Conservation (phyloP, 2,797 vertebrate species). For the Gambelia wislizenii region DNA sequence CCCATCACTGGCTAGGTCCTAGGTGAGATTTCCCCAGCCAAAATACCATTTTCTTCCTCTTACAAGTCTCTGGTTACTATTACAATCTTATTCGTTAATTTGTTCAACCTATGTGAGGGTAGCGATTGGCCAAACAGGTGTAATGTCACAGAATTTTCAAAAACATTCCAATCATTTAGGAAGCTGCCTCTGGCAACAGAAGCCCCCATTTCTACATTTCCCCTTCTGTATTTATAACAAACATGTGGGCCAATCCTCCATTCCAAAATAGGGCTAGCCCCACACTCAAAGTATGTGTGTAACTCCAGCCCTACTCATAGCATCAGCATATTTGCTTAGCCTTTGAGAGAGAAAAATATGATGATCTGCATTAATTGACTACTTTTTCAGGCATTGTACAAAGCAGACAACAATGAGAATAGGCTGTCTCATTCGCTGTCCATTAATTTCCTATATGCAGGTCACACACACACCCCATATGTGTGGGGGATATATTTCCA, state of each 20-base stretch:
- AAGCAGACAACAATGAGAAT: no score
- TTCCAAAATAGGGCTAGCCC: neutral
- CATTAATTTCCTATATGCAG: neutral
- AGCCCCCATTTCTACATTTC: neutral
- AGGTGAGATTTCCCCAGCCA: no score
- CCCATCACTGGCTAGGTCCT: no score
- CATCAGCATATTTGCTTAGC: neutral
- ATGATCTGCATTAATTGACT: neutral
- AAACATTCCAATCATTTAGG: neutral
- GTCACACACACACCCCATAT: no score
- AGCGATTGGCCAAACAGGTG: neutral
- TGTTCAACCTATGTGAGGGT: no score
- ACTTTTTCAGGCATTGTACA: neutral
- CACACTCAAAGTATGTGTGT: neutral
- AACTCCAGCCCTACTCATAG: no score
- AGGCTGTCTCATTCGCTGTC: neutral
- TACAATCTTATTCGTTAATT: no score
- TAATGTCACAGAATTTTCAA: neutral
- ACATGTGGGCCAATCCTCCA: no score
- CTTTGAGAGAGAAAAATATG: neutral
- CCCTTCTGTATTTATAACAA: neutral
- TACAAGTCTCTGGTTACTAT: no score
- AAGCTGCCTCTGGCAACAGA: neutral
- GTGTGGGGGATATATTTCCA: no score
- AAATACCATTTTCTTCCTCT: no score